Evolutionary conservation across 2,113 vertebrate species (phyloP).

Genomic region (Noturus placidus): DNA sequence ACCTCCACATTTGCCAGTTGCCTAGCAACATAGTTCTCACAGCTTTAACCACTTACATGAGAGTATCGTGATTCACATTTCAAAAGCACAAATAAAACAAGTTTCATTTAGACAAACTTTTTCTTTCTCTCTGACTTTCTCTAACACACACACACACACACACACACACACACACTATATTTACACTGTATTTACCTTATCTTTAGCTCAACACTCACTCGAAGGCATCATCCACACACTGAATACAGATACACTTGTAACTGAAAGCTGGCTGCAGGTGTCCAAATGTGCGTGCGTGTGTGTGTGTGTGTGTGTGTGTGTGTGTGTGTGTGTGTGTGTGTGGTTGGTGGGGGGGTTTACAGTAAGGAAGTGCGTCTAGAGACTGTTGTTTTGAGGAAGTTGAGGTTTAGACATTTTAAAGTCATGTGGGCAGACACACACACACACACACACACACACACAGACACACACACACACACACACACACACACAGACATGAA

Average conservation of each 20-base stretch:
- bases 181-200: neutral
- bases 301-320: neutral
- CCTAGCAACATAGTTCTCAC: slow-evolving; percentile 3
- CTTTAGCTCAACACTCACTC: neutral
- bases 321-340: slow-evolving; percentile 21
- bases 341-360: slow-evolving; percentile 54
- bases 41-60: neutral
- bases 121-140: neutral
- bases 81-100: neutral
- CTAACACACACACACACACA: neutral
- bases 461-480: slow-evolving; percentile 67
- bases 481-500: slow-evolving; percentile 50
- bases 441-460: slow-evolving; percentile 34
- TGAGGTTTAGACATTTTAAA: slow-evolving; percentile 54
- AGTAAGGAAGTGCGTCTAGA: slow-evolving; percentile 58
- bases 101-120: neutral
- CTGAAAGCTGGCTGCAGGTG: slow-evolving; percentile 11
- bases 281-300: neutral
- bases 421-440: slow-evolving; percentile 9
- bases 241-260: slow-evolving; percentile 1
- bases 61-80: neutral
- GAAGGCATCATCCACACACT: neutral
- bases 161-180: neutral
- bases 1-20: neutral
- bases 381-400: slow-evolving; percentile 42